These are phyloP conservation scores for Lophius americanus DNA, from an alignment of 2,797 vertebrate species.

Conservation along the genomic window DNA sequence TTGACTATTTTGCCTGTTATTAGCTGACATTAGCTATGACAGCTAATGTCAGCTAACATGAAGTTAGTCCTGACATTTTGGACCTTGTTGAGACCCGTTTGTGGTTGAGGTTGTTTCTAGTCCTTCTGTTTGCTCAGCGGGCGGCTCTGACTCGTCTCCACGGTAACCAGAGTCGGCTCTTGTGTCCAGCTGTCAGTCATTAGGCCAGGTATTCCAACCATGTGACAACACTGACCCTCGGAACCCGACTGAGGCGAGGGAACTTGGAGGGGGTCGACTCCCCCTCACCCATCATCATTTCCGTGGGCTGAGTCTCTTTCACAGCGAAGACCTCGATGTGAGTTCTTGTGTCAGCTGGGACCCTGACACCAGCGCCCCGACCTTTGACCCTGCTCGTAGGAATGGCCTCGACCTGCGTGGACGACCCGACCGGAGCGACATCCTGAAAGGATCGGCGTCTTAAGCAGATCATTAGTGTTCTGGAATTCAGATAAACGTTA, in stretches of 20 bases:
- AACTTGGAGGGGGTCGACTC: neutral
- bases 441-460: slow-evolving; percentile 24
- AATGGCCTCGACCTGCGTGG: slow-evolving; percentile 13
- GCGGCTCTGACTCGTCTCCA: slow-evolving; percentile 7
- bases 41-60: slow-evolving; percentile 9
- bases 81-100: too few relatives aligned
- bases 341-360: slow-evolving; percentile 37
- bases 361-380: slow-evolving; percentile 34
- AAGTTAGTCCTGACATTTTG: too few relatives aligned
- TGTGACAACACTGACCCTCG: slow-evolving; percentile 73
- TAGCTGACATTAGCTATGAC: slow-evolving; percentile 13
- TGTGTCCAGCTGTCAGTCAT: slow-evolving; percentile 75
- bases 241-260: slow-evolving; percentile 39
- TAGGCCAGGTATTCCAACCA: slow-evolving; percentile 66
- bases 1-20: too few relatives aligned
- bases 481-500: neutral
- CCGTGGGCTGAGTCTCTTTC: too few relatives aligned
- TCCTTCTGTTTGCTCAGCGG: slow-evolving; percentile 5
- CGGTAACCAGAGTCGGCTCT: slow-evolving; percentile 49
- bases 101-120: too few relatives aligned
- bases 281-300: neutral
- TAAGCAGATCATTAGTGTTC: neutral
- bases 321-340: too few relatives aligned
- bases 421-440: neutral
- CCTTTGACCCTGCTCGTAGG: slow-evolving; percentile 26